Percentiles rank a stretch among this genome's conserved stretches.
Conservation (phyloP, 2,888 invertebrate species). For the Himalopsyche anomala region DNA sequence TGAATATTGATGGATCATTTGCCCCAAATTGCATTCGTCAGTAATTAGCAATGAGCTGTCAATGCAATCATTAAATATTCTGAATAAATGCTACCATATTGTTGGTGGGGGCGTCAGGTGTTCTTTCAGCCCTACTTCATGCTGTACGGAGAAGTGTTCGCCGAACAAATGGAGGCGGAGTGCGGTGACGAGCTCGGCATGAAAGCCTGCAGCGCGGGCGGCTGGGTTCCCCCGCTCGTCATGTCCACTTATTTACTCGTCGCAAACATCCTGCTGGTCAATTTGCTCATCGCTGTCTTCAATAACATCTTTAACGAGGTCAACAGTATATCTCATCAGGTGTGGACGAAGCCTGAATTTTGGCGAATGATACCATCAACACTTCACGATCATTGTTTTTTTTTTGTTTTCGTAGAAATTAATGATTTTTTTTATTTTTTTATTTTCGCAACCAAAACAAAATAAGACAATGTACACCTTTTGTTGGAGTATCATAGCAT, state of each 20-base stretch:
- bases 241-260: constrained; percentile 98
- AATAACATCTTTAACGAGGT: constrained; percentile 98
- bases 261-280: constrained; percentile 97
- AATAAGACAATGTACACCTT: background rate
- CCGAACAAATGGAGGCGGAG: constrained; percentile 95
- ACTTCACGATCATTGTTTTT: constrained; percentile 36
- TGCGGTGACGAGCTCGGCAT: constrained; percentile 87
- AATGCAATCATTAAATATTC: background rate
- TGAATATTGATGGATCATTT: too few species aligned
- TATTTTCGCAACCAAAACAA: constrained; percentile 19
- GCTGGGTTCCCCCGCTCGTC: constrained; percentile 96
- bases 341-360: constrained; percentile 74
- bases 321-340: constrained; percentile 96
- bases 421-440: constrained; percentile 17
- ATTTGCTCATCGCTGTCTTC: constrained; percentile 98
- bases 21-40: too few species aligned
- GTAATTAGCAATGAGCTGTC: too few species aligned
- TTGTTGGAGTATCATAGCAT: too few species aligned
- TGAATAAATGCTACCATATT: constrained; percentile 66
- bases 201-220: constrained; percentile 87
- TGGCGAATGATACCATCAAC: background rate
- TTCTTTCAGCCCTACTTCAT: constrained; percentile 99
- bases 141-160: constrained; percentile 99
- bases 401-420: constrained; percentile 49
- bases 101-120: constrained; percentile 78